These are phyloP conservation scores for Megalonaias nervosa DNA, from an alignment of 1,140 invertebrate genomes.

Conservation along the genomic window DNA sequence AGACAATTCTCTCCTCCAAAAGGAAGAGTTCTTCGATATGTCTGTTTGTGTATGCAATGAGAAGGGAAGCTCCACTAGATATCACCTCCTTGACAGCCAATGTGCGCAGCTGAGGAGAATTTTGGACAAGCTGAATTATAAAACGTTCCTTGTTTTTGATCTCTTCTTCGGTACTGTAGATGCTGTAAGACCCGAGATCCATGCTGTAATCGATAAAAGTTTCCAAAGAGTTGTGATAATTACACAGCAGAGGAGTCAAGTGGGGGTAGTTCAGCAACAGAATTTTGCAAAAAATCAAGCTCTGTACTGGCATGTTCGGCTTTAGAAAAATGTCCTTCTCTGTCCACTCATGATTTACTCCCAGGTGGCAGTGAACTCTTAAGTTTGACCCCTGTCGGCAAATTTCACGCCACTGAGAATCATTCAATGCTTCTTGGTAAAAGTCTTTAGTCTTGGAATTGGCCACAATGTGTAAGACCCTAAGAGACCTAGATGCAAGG, in stretches of 20 bases:
- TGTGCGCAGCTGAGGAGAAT: neutral
- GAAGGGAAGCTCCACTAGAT: constrained; percentile 8
- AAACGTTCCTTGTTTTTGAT: neutral
- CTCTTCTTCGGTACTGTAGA: neutral
- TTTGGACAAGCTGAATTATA: constrained; percentile 9
- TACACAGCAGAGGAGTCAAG: constrained; percentile 7
- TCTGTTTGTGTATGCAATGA: constrained; percentile 3
- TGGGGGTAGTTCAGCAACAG: constrained; percentile 9
- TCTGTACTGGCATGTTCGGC: constrained; percentile 13
- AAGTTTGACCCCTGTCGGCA: constrained; percentile 13
- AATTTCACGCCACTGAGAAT: constrained; percentile 22
- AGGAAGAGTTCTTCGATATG: too few species aligned
- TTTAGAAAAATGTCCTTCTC: constrained; percentile 25
- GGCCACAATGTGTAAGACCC: constrained; percentile 8
- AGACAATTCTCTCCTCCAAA: too few species aligned
- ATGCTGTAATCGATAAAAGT: constrained; percentile 20
- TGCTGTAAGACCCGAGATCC: constrained; percentile 5
- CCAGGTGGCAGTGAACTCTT: constrained; percentile 16
- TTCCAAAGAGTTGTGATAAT: constrained; percentile 8
- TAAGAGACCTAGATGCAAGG: constrained; percentile 10
- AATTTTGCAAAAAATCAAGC: constrained; percentile 9
- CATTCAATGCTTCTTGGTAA: constrained; percentile 17
- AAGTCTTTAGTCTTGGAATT: constrained; percentile 16
- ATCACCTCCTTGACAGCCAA: constrained; percentile 21
- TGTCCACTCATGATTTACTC: constrained; percentile 25